phyloP scores from a whole-genome alignment of 2,888 invertebrate species.

The Brachypalpus laphriformis region DNA sequence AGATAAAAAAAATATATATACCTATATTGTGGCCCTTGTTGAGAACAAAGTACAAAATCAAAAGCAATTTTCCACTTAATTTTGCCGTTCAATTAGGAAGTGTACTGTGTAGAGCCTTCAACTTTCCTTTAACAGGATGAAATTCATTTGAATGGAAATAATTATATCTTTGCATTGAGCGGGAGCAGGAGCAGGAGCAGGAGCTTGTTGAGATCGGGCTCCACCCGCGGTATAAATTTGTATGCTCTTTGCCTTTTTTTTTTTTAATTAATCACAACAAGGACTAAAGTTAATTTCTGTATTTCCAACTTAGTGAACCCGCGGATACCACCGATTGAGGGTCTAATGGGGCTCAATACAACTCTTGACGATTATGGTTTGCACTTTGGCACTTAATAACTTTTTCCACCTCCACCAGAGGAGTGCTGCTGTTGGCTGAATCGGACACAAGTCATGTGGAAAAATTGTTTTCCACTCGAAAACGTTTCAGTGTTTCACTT shows the following conservation, averaged over 20 bases:
- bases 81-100: constrained; percentile 38
- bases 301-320: constrained; percentile 45
- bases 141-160: constrained; percentile 60
- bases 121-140: constrained; percentile 19
- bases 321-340: constrained; percentile 39
- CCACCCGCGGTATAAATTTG: constrained; percentile 48
- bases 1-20: constrained; percentile 37
- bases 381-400: constrained; percentile 73
- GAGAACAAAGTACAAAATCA: not conserved
- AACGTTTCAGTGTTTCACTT: constrained; percentile 73
- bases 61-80: constrained; percentile 69
- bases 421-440: constrained; percentile 37
- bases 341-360: not conserved
- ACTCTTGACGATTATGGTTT: constrained; percentile 51
- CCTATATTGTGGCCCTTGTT: too few species aligned
- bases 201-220: constrained; percentile 31
- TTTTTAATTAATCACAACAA: constrained; percentile 70
- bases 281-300: constrained; percentile 72
- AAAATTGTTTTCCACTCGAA: constrained; percentile 75
- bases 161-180: constrained; percentile 42
- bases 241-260: not conserved
- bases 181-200: not conserved
- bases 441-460: constrained; percentile 70
- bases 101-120: constrained; percentile 10
- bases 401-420: constrained; percentile 54